phyloP scores from a whole-genome alignment of 2,797 vertebrate genomes.

The Chloroceryle inda region DNA sequence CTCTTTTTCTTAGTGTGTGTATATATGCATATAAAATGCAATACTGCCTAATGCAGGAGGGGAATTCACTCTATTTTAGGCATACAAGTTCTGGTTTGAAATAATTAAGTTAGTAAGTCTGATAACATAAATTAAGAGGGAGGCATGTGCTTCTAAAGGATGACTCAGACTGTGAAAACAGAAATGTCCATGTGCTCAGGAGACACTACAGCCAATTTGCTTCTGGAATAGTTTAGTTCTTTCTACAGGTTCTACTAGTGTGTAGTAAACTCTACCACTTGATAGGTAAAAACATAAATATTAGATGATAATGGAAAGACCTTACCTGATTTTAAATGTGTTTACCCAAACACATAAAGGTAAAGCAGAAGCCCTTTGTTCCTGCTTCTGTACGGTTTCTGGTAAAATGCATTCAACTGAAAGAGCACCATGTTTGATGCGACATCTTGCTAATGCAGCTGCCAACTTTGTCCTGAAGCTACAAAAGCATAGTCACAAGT shows the following conservation, averaged over 20 bases:
- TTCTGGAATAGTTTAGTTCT: background rate
- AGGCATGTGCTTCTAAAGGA: background rate
- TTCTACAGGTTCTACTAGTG: background rate
- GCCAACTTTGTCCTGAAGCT: slow-evolving; percentile 89
- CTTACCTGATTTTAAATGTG: slow-evolving; percentile 79
- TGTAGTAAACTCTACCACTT: background rate
- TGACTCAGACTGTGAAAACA: background rate
- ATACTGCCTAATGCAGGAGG: background rate
- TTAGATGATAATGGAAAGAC: background rate
- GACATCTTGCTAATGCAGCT: slow-evolving; percentile 88
- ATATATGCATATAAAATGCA: background rate
- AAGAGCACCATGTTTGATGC: slow-evolving; percentile 87
- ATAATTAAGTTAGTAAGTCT: background rate
- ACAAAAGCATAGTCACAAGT: slow-evolving; percentile 40
- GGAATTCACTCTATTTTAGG: background rate
- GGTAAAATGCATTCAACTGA: slow-evolving; percentile 87
- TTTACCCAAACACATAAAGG: slow-evolving; percentile 91
- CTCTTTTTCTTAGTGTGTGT: background rate
- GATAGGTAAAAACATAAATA: background rate
- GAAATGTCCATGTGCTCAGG: background rate
- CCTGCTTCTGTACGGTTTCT: slow-evolving; percentile 83
- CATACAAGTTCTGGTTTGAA: background rate
- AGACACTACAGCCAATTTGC: background rate
- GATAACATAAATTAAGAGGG: background rate
- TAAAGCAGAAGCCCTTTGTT: slow-evolving; percentile 84